Base-by-base conservation (phyloP, 1,140 invertebrate genomes). In the Camponotus pennsylvanicus region DNA sequence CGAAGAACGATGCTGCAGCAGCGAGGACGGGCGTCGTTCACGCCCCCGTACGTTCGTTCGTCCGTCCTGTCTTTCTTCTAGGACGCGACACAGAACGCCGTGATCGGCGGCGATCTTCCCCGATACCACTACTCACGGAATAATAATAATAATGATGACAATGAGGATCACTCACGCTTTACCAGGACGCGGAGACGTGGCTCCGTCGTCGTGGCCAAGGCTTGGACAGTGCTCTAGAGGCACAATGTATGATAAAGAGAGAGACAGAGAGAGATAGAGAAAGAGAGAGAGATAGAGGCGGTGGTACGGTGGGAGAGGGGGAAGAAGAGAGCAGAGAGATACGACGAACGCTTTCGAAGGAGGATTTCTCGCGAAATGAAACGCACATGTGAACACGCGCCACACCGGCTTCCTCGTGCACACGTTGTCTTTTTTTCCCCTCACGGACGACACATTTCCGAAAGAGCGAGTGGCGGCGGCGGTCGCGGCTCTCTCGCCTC, bases 381-480 rank as follows among this genome's bases (percentile, higher is more conserved):
- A 27, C 49, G 57, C 63, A 61, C 66, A 42, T 49, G 67, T 49
- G 40, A 15, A 4, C 34, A 80, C 64, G 21, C 45, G 45, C 13
- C 77, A 69, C 42, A 45, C 63, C 59, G 40, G 75, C 40, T 78
- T 5, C 40, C 7, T 27, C 27, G 15, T 4, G 75, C 89, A 87
- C 89, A 67, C 84, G 89, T 32, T 76, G 85, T 63, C 86, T 86
- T 78, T 83, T 76, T 83, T 88, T 83, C 91, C 88, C 89, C 91
- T 92, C 92, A 92, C 93, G 92, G n/a, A 75, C 55, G 32, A 82
- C 79, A 73, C 69, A 70, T 82, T 27, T 15, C 55, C 40, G 42
- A 83, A 57, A 73, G 64, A 80, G 59, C 59, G 76, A 78, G 61
- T 52, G 52, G 71, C 78, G 52, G 18, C 32, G 42, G 45, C 77